These are phyloP conservation scores for Cataglyphis cursor DNA, from an alignment of 2,888 invertebrate species.

Conservation along the genomic window DNA sequence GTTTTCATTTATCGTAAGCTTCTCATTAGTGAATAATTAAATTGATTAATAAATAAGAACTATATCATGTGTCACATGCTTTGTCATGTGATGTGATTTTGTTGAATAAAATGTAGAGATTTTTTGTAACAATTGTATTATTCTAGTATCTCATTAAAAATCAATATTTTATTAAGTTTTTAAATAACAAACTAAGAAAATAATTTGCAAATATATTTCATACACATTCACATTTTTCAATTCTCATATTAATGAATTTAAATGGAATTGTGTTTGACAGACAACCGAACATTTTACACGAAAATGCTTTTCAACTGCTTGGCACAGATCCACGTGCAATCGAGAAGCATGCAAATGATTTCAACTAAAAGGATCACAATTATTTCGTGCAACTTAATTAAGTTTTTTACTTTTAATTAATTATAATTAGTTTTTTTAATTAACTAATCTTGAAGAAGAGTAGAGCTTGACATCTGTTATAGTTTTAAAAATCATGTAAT, in stretches of 20 bases:
- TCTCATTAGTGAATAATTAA: background rate
- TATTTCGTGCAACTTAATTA: constrained; percentile 8
- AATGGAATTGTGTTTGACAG: constrained; percentile 29
- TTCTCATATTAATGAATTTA: constrained; percentile 40
- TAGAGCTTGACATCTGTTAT: background rate
- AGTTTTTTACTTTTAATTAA: background rate
- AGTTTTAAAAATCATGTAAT: background rate
- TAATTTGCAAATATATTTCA: background rate
- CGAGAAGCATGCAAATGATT: constrained; percentile 57
- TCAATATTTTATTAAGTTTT: background rate
- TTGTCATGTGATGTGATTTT: background rate
- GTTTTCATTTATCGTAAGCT: constrained; percentile 3
- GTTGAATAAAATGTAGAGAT: background rate
- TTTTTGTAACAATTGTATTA: constrained; percentile 4
- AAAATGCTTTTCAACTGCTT: constrained; percentile 55
- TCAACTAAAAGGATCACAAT: constrained; percentile 20
- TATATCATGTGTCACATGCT: background rate
- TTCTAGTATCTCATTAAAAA: background rate
- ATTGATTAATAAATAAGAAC: background rate
- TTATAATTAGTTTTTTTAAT: background rate
- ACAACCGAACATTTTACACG: constrained; percentile 36
- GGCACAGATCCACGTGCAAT: constrained; percentile 45
- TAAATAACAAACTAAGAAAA: background rate
- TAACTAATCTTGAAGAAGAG: background rate
- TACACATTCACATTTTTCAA: background rate